Percentiles rank a stretch among this genome's conserved stretches.
These are phyloP conservation scores for Pentamera pediparva DNA, from an alignment of 53 echinoderm and acorn worm genomes.

Conservation along the genomic window DNA sequence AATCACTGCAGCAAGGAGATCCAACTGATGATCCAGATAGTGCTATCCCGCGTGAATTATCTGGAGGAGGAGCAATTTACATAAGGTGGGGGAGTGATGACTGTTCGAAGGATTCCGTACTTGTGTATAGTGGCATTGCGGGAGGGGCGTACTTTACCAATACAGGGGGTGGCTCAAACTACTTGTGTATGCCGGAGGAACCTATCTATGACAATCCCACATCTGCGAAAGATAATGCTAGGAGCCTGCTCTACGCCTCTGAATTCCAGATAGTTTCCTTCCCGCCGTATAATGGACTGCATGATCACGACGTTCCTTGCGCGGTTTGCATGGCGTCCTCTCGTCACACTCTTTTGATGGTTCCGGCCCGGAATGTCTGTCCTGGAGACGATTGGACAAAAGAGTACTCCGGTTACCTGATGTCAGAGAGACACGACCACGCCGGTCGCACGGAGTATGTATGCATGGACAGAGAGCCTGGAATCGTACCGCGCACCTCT, in stretches of 20 bases:
- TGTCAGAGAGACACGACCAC: constrained; percentile 17
- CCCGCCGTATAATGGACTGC: not conserved
- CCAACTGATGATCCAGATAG: not conserved
- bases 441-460: constrained; percentile 20
- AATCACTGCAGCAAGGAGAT: not conserved
- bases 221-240: not conserved
- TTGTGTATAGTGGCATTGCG: constrained; percentile 9
- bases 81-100: constrained; percentile 25
- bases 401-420: constrained; percentile 44
- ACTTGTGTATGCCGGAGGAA: too few relatives aligned
- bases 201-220: constrained; percentile 17
- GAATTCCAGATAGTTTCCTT: constrained; percentile 15
- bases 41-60: not conserved
- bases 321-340: constrained; percentile 37
- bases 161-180: constrained; percentile 19
- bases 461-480: constrained; percentile 43
- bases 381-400: constrained; percentile 31
- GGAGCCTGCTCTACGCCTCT: constrained; percentile 5
- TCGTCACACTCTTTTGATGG: constrained; percentile 31
- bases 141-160: constrained; percentile 21
- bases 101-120: not conserved
- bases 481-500: constrained; percentile 9
- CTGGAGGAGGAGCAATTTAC: not conserved
- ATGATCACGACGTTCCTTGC: constrained; percentile 19
- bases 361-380: constrained; percentile 49